These are phyloP conservation scores for Marisa cornuarietis DNA, from an alignment of 1,140 invertebrate species.

Conservation along the genomic window DNA sequence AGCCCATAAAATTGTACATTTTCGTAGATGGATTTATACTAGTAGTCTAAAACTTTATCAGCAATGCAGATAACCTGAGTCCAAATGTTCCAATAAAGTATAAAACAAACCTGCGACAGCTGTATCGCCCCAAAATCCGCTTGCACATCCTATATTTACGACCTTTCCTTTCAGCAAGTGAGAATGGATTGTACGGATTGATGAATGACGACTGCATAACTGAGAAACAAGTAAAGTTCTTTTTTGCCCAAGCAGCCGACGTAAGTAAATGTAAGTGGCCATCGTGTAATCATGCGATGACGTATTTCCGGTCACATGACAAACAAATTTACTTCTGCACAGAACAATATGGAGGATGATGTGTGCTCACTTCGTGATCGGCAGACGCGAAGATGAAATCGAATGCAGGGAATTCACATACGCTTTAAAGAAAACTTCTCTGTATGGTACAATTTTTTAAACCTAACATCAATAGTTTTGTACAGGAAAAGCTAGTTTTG, in stretches of 20 bases:
- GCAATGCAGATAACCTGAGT: too few relatives aligned
- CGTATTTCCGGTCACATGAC: slow-evolving; percentile 45
- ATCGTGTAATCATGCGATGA: slow-evolving; percentile 12
- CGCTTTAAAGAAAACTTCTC: too few relatives aligned
- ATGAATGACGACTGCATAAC: neutral
- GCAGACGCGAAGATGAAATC: too few relatives aligned
- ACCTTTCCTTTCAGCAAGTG: slow-evolving; percentile 47
- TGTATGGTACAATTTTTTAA: too few relatives aligned
- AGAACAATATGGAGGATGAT: slow-evolving; percentile 43
- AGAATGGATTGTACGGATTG: slow-evolving; percentile 21
- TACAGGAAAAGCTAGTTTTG: neutral
- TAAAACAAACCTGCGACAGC: slow-evolving; percentile 64
- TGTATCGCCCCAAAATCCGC: slow-evolving; percentile 72
- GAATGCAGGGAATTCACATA: too few relatives aligned
- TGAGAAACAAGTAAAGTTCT: slow-evolving; percentile 1
- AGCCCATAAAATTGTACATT: too few relatives aligned
- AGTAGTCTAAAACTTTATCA: too few relatives aligned
- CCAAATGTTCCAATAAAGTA: too few relatives aligned
- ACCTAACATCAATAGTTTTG: too few relatives aligned
- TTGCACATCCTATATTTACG: slow-evolving; percentile 69
- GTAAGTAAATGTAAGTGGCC: slow-evolving; percentile 10
- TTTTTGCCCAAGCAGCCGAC: slow-evolving; percentile 18
- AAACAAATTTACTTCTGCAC: slow-evolving; percentile 28
- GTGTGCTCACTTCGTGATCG: slow-evolving; percentile 15
- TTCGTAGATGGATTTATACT: too few relatives aligned